Percentiles rank a stretch among this genome's conserved stretches.
Evolutionary conservation across 1,140 invertebrate genomes (phyloP).

Genomic region (Pinna nobilis): DNA sequence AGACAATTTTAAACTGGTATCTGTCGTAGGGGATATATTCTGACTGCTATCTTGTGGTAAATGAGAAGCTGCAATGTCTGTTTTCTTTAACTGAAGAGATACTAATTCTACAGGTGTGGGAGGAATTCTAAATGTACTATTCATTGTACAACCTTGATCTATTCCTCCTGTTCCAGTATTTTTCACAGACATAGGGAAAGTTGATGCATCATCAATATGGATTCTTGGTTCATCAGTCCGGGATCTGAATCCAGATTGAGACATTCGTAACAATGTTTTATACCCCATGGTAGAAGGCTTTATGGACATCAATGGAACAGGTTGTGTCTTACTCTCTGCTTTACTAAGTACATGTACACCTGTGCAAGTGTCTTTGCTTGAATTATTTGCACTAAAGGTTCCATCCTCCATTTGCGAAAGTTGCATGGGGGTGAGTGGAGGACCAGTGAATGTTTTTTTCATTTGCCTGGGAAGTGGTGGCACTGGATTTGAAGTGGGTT

Average conservation of each 20-base stretch:
- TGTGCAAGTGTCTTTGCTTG: no score
- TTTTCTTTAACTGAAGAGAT: conserved; percentile 19
- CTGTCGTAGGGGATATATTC: not conserved
- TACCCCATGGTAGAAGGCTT: no score
- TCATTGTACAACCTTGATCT: not conserved
- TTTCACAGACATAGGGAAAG: not conserved
- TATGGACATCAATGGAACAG: no score
- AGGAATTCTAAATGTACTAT: conserved; percentile 12
- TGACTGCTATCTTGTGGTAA: no score
- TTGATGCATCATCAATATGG: not conserved
- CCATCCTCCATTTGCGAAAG: no score
- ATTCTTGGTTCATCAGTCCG: not conserved
- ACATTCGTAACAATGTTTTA: not conserved
- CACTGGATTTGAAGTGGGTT: not conserved
- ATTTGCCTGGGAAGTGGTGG: not conserved
- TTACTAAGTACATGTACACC: no score
- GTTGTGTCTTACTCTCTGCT: no score
- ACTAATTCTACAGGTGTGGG: conserved; percentile 28
- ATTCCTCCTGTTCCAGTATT: not conserved
- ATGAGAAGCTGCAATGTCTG: conserved; percentile 6
- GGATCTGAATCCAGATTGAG: not conserved
- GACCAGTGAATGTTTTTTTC: conserved; percentile 6
- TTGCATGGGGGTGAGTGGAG: not conserved
- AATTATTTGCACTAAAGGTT: no score
- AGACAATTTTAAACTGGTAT: not conserved